Evolutionary conservation across 2,113 vertebrate genomes (phyloP), one percentile per base, ranked within the genome.

Genomic region (Mesitornis unicolor): DNA sequence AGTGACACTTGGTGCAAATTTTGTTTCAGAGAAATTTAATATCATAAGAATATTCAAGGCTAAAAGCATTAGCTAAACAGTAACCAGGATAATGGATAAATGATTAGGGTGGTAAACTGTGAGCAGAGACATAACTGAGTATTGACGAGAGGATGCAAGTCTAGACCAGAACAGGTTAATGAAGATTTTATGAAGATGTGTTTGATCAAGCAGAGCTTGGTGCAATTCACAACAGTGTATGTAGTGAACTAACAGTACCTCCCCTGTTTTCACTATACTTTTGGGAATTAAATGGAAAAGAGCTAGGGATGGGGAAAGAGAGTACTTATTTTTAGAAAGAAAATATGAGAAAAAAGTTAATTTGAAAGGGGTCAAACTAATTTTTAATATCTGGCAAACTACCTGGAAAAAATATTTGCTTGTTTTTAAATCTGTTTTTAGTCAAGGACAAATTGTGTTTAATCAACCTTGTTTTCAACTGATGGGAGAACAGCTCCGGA

Each of bases 31-130:
- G 59, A 86, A 94, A 87, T 31, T 61, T 11, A 74, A 59, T 50
- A 60, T 94, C 78, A 77, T 53, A 71, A 94, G 59, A 77, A 74
- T 92, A 92, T 59, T 81, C 68, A 84, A 70, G 38, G 40, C 68
- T 85, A 80, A 95, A 94, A 84, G 61, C 70, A 53, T 91, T 69
- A 95, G 81, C 73, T 65, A 51, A 96, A 84, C 45, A 84, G 60
- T 77, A 51, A 89, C 26, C 42, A 71, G 76, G 51, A 67, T 75
- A 89, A 77, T n/a, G 64, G 64, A 67, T 47, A 57, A 84, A 91
- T 82, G n/a, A 84, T 87, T 28, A 87, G 26, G 56, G 59, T 92
- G 48, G 68, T 36, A 59, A 93, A 60, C 36, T 69, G 50, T 14
- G n/a, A 79, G 45, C 74, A 89, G 40, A 53, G 26, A 10, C 38